Evolutionary conservation across 2,113 vertebrate genomes (phyloP), one percentile per base, ranked within the genome.

Genomic region (Eurypyga helias): DNA sequence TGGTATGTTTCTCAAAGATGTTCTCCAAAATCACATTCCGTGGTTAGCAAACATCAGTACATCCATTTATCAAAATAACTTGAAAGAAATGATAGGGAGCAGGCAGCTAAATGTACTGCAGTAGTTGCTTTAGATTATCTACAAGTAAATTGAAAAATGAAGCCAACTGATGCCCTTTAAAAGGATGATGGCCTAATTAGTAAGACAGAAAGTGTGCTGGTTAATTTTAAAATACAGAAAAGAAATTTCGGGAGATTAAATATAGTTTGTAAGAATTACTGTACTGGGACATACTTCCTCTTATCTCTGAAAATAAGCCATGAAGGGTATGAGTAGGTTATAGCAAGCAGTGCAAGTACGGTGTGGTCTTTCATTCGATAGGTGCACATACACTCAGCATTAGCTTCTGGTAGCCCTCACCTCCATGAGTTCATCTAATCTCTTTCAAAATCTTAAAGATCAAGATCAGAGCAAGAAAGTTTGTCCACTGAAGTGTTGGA

Each of bases 371-470:
- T 83, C 46, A 19, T 91, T 93, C 78, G 34, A 29, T 93, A 19
- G 87, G 51, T 13, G 43, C 25, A 13, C 1, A 0, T 71, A 36
- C 0, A 0, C 49, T 89, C 3, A 1, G 41, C 31, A 66, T 62
- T 61, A 58, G 19, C 15, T 80, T 90, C 54, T 89, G 23, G 36
- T 80, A 81, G n/a, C 48, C 48, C 9, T 54, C 62, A 81, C 14
- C 36, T 54, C 48, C 34, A 41, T 38, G 36, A 73, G 11, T 89
- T 96, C 33, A 33, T 75, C 17, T 81, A 43, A 80, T 75, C 51
- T 87, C 51, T 55, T 83, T 51, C 36, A 81, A 43, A 29, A 70
- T 65, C 52, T 84, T 83, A 52, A 70, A 83, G 62, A 71, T 52
- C 66, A 70, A 49, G n/a, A 64, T 86, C 76, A 69, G 33, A 75